phyloP scores from a whole-genome alignment of 2,797 vertebrate genomes.

The Ceryle rudis region DNA sequence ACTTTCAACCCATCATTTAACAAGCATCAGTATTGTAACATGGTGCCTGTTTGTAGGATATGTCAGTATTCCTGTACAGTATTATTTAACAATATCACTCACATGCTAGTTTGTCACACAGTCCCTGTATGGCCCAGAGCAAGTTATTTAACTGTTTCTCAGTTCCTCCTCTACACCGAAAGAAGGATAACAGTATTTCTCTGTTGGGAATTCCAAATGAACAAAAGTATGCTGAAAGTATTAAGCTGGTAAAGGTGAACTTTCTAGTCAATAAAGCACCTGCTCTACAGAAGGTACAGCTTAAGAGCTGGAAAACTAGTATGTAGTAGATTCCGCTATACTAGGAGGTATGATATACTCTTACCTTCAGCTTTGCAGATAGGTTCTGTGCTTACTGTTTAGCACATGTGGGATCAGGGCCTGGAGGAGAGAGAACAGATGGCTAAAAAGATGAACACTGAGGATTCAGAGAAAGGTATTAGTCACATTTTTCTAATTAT shows the following conservation, averaged over 20 bases:
- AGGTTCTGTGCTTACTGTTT: neutral
- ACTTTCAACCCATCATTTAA: neutral
- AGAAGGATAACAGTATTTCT: neutral
- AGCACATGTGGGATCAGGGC: neutral
- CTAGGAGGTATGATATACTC: fast-evolving
- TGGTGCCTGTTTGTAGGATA: neutral
- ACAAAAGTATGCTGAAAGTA: neutral
- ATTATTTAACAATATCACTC: neutral
- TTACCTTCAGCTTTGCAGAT: neutral
- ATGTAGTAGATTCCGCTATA: neutral
- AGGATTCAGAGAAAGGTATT: neutral
- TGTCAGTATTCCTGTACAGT: neutral
- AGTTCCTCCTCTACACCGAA: neutral
- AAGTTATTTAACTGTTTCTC: neutral
- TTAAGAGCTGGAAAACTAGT: neutral
- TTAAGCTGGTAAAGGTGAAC: neutral
- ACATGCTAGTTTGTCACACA: neutral
- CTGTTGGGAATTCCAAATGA: neutral
- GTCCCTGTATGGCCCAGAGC: neutral
- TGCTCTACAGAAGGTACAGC: neutral
- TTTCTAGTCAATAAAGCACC: neutral
- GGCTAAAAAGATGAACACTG: neutral
- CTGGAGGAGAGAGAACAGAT: neutral
- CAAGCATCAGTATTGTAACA: neutral
- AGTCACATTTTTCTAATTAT: neutral